Base-by-base conservation (phyloP, 2,888 invertebrate species). In the Tetheella fluctuosa region DNA sequence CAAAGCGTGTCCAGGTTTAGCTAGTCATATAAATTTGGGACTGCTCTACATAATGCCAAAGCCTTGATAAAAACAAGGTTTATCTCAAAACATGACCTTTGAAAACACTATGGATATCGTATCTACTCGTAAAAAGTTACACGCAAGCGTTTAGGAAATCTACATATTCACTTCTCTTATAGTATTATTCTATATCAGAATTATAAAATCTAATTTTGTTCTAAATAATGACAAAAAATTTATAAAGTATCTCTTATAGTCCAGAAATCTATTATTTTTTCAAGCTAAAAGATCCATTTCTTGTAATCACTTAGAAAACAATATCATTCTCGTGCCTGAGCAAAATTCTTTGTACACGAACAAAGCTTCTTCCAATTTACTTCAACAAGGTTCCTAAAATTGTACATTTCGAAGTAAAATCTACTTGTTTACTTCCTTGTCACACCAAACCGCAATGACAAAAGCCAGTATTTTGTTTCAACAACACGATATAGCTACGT, bases 401-500 rank as follows among this genome's bases (percentile, higher is more conserved):
- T 55, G 34, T 2, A 15, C 34, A 37, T 37, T 54, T 55, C 55
- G n/a, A 34, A 34, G 34, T 20, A 55, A 55, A 20, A 55, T 54
- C n/a, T 55, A 37, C 52, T 54, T 55, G 37, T 37, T 61, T 55
- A 53, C 61, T 61, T 58, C 61, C 59, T 59, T 62, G 63, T 64
- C 58, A 59, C 54, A 59, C 30, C n/a, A 25, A 61, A 56, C 61
- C 57, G 58, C 61, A 57, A 58, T 60, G 60, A 64, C 63, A 63
- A 64, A 60, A 59, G 58, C 56, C 28, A 60, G 63, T 63, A 59
- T 55, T 63, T 62, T 63, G 63, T 63, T 64, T 58, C 60, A 55
- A 63, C 62, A 60, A 48, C 55, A 55, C 54, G 34, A 55, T 37
- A 55, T 25, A 54, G 17, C 15, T 10, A 30, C 34, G 4, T 0